A percentile compares a stretch with the other conserved stretches of the same genome.
phyloP scores from a whole-genome alignment of 2,797 vertebrate species.

The Anguilla marmorata region DNA sequence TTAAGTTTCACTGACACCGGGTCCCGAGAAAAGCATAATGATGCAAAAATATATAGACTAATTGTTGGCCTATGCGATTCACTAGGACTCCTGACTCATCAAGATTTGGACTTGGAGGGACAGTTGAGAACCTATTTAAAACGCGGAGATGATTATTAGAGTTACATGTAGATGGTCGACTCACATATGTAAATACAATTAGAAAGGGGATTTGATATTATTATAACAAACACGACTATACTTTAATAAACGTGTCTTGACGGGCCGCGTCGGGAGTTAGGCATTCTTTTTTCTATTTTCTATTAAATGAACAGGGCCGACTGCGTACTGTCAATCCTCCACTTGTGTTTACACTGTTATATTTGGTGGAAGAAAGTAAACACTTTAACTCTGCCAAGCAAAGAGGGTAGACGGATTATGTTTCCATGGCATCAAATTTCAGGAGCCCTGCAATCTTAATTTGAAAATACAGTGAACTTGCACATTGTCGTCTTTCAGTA shows the following conservation, averaged over 20 bases:
- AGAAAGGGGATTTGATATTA: slow-evolving; percentile 38
- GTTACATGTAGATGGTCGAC: slow-evolving; percentile 46
- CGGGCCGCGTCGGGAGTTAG: slow-evolving; percentile 42
- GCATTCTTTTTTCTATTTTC: slow-evolving; percentile 44
- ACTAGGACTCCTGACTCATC: slow-evolving; percentile 1
- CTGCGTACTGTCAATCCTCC: slow-evolving; percentile 58
- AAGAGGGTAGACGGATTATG: slow-evolving; percentile 63
- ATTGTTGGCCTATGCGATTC: background rate
- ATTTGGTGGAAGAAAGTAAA: slow-evolving; percentile 72
- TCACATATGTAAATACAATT: background rate
- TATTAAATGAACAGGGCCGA: slow-evolving; percentile 59
- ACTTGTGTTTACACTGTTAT: slow-evolving; percentile 71
- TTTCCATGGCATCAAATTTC: slow-evolving; percentile 73
- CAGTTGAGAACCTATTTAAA: slow-evolving; percentile 23
- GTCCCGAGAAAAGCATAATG: slow-evolving; percentile 51
- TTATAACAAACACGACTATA: slow-evolving; percentile 37
- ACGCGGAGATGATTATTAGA: slow-evolving; percentile 31
- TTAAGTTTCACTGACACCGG: slow-evolving; percentile 73
- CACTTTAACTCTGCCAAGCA: slow-evolving; percentile 67
- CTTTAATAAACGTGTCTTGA: slow-evolving; percentile 52
- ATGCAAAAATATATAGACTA: slow-evolving; percentile 11
- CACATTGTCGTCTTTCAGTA: slow-evolving; percentile 50
- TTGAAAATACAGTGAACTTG: slow-evolving; percentile 63
- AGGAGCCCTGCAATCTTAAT: slow-evolving; percentile 67
- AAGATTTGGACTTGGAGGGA: slow-evolving; percentile 3